These are phyloP conservation scores for Oceanites oceanicus DNA, from an alignment of 2,113 vertebrate genomes.

Conservation along the genomic window DNA sequence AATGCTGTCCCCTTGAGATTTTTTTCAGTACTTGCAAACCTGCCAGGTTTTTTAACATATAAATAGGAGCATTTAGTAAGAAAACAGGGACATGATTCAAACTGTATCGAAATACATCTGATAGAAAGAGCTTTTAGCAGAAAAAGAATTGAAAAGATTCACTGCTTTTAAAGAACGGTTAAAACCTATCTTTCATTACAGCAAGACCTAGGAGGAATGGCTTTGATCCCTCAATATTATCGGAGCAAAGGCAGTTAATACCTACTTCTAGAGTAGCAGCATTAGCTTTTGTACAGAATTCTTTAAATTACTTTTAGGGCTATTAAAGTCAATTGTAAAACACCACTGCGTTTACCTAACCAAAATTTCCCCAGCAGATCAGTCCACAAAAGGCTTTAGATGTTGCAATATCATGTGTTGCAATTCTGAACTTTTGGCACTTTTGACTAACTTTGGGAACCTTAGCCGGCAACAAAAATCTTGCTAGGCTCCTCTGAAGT, in stretches of 20 bases:
- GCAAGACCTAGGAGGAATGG: constrained; percentile 11
- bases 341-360: constrained; percentile 5
- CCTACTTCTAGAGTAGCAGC: constrained; percentile 32
- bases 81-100: constrained; percentile 56
- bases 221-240: constrained; percentile 56
- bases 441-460: neutral
- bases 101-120: constrained; percentile 44
- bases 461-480: neutral
- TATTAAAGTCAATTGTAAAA: constrained; percentile 43
- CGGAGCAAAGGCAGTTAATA: constrained; percentile 43
- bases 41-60: constrained; percentile 54
- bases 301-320: constrained; percentile 48
- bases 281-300: constrained; percentile 54
- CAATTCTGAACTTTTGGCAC: neutral
- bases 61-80: constrained; percentile 58
- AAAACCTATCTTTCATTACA: constrained; percentile 47
- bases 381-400: constrained; percentile 32
- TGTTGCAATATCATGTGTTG: neutral
- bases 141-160: constrained; percentile 45
- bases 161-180: constrained; percentile 23
- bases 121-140: constrained; percentile 45
- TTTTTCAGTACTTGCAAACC: constrained; percentile 51
- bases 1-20: constrained; percentile 45
- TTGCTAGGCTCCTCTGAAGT: neutral
- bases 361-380: constrained; percentile 23